Evolutionary conservation across 2,797 vertebrate genomes (phyloP), one percentile per base, ranked within the genome.

Genomic region (Pangasius mekongensis): DNA sequence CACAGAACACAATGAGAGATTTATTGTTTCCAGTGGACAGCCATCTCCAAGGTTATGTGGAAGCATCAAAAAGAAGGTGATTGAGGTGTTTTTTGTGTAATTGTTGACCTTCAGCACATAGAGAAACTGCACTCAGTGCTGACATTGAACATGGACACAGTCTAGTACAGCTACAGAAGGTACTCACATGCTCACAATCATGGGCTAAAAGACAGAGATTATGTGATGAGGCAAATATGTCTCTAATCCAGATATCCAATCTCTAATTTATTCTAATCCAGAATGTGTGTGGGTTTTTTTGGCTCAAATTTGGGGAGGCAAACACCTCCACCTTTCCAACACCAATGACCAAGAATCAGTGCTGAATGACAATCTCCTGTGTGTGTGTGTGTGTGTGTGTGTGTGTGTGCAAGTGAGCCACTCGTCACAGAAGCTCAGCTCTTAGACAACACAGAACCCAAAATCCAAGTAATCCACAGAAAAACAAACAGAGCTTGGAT

Each of bases 401-500:
- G 60, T 64, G 74, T 36, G 39, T 82, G 74, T 30, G 27, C n/a
- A 22, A 78, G 49, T 54, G 76, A 30, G 52, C n/a, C 54, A 36
- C 56, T 84, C 54, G 22, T 82, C 58, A 74, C 81, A 64, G 81
- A 66, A 62, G 69, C 60, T 67, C 86, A 81, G 86, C 69, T 64
- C 87, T 83, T 73, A 76, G 87, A 84, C 87, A 83, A 87, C 86
- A 83, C 66, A 33, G 66, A 36, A 83, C 54, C 81, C 66, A 83
- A 78, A 47, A 83, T 87, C 66, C 69, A 62, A 71, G 66, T 87
- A 64, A 83, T 84, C 54, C n/a, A 64, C 60, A 36, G 85, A 71
- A 87, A 84, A 66, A 71, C 88, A 89, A 83, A 89, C 81, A 82
- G 76, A 49, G 77, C 84, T 76, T 60, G 83, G 78, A 86, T 3